Conservation (phyloP, 2,113 vertebrate species). For the Alectura lathami region DNA sequence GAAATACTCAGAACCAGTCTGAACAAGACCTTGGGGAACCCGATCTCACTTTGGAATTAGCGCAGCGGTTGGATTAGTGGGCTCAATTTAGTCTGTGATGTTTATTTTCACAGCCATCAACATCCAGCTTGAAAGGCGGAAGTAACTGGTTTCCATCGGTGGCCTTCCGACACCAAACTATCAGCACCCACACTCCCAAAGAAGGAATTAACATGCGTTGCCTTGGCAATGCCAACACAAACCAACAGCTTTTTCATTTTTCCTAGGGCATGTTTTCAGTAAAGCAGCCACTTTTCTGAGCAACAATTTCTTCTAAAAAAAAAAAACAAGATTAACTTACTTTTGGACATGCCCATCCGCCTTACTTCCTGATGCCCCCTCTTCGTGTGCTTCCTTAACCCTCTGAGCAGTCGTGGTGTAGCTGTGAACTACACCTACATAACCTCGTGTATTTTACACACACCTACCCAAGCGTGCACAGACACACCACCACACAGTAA, state of each 20-base stretch:
- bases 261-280: neutral
- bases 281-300: neutral
- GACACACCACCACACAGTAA: neutral
- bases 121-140: neutral
- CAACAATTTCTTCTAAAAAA: neutral
- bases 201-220: neutral
- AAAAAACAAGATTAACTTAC: neutral
- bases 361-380: neutral
- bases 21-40: neutral
- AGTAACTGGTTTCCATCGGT: neutral
- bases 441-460: neutral
- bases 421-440: neutral
- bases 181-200: neutral
- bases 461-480: neutral
- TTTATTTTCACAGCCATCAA: neutral
- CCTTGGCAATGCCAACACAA: neutral
- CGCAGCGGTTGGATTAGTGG: neutral
- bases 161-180: neutral
- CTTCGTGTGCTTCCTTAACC: neutral
- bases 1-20: conserved; percentile 5
- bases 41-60: neutral
- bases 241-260: neutral
- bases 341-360: neutral
- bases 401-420: neutral
- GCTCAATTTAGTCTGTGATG: neutral